Evolutionary conservation across 2,113 vertebrate species (phyloP).

Genomic region (Perccottus glenii): DNA sequence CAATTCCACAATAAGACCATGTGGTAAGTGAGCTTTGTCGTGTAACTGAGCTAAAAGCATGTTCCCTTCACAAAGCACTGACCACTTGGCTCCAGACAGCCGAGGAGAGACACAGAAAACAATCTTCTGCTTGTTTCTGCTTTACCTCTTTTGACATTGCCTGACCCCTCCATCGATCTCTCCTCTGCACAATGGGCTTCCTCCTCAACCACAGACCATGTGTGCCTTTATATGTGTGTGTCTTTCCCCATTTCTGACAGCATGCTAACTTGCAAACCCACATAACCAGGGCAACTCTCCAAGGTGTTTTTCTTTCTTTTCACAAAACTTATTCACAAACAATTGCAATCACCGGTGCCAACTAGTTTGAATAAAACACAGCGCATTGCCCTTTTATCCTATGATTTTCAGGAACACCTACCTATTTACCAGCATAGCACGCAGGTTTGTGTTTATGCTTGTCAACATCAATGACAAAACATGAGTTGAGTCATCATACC

Average conservation of each 20-base stretch:
- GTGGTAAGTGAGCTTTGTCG: constrained; percentile 39
- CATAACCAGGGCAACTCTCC: constrained; percentile 47
- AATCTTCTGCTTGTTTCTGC: constrained; percentile 74
- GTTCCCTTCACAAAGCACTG: constrained; percentile 54
- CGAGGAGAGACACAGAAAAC: constrained; percentile 64
- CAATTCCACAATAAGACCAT: constrained; percentile 36
- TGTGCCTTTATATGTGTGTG: constrained; percentile 34
- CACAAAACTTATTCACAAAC: background rate
- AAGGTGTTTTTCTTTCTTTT: constrained; percentile 45
- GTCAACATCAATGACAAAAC: constrained; percentile 64
- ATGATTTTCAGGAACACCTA: constrained; percentile 38
- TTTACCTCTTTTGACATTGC: constrained; percentile 74
- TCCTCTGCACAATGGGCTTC: constrained; percentile 67
- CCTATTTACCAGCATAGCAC: constrained; percentile 40
- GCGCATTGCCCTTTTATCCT: constrained; percentile 4
- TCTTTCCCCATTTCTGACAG: constrained; percentile 53
- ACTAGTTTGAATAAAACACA: background rate
- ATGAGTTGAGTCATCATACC: constrained; percentile 44
- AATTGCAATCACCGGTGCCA: background rate
- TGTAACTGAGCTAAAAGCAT: constrained; percentile 59
- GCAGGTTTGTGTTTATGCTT: constrained; percentile 44
- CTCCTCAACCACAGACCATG: constrained; percentile 52
- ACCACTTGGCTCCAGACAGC: constrained; percentile 62
- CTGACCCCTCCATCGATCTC: constrained; percentile 75
- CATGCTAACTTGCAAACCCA: constrained; percentile 49